A percentile compares a stretch with the other conserved stretches of the same genome.
Evolutionary conservation across 30 jellyfish, hydroid and myxozoan genomes (phyloP).

Genomic region (Hydractinia symbiolongicarpus): DNA sequence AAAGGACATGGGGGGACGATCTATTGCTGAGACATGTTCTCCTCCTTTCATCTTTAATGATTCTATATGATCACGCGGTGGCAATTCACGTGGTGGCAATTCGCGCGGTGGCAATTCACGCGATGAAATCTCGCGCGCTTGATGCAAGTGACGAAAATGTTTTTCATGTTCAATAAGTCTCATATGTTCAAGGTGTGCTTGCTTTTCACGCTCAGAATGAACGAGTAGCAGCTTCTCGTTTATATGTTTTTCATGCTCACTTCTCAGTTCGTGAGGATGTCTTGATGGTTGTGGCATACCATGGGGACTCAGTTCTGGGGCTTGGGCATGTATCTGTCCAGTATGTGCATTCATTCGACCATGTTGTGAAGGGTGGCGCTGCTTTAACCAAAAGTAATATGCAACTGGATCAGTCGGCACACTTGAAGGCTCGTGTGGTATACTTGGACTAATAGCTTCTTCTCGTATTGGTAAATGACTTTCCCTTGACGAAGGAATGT

Average conservation of each 20-base stretch:
- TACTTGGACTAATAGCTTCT: constrained; percentile 79
- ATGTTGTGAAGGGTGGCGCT: constrained; percentile 41
- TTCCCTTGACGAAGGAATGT: constrained; percentile 3
- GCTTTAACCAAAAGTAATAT: constrained; percentile 79
- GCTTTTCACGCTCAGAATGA: constrained; percentile 31
- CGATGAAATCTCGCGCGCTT: constrained; percentile 18
- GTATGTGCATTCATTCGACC: constrained; percentile 18
- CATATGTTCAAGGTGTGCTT: constrained; percentile 12
- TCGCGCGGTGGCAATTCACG: background rate
- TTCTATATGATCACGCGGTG: constrained; percentile 4
- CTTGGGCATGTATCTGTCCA: constrained; percentile 22
- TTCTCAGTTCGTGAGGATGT: constrained; percentile 22
- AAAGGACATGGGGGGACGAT: background rate
- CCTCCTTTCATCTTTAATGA: constrained; percentile 11
- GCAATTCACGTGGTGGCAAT: background rate
- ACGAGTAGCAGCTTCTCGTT: background rate
- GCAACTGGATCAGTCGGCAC: constrained; percentile 75
- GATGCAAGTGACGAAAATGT: constrained; percentile 22
- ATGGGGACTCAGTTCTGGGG: constrained; percentile 42
- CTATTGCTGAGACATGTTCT: constrained; percentile 3
- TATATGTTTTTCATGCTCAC: constrained; percentile 24
- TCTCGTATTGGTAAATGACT: constrained; percentile 53
- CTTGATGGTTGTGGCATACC: constrained; percentile 18
- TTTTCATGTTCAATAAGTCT: constrained; percentile 14
- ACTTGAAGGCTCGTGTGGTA: constrained; percentile 59